Base-by-base conservation (phyloP, 1,140 invertebrate species). In the Sesamia nonagrioides region DNA sequence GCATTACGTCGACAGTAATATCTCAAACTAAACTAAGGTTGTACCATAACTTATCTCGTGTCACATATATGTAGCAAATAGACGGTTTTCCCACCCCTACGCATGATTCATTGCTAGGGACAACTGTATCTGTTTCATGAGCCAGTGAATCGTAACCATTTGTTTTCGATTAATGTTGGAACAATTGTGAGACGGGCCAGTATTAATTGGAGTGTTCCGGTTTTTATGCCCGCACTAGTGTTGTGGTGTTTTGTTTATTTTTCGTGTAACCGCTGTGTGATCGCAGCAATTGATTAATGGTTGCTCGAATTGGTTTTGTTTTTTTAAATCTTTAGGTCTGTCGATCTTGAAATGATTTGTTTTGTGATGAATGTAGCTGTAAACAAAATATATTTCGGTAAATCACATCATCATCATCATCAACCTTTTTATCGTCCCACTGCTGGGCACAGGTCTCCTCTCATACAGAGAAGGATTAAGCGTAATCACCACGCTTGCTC, bases 201-300 rank as follows among this genome's bases (percentile, higher is more conserved):
- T 73, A 72, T 80, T 83, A 84, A 84, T 84, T 84, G 79, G 77
- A 84, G 82, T 79, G 82, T 84, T 84, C 82, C 82, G 82, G 78
- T 81, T 79, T 82, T 82, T 73, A 18, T 63, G 17, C 42, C 66
- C 63, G 71, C 58, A 60, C 56, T 63, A 75, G 56, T 75, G 33
- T n/a, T 27, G 37, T 4, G 58, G 48, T 77, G 56, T 75, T 77
- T 42, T 11, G 37, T 74, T 45, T 66, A 35, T 61, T 42, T 73
- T 58, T 52, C 71, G 54, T 58, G 35, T 72, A 54, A 72, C 48
- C 54, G 54, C 40, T 54, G 52, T 73, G 13, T 66, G 40, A 33
- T 72, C 4, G 15, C 2, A 11, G 37, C 15, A 8, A 13, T 37
- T 74, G 72, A 52, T 56, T 56, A 33, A 69, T 48, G 21, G 21